A percentile compares a stretch with the other conserved stretches of the same genome.
These are phyloP conservation scores for Patagioenas fasciata DNA, from an alignment of 2,113 vertebrate genomes.

Conservation along the genomic window DNA sequence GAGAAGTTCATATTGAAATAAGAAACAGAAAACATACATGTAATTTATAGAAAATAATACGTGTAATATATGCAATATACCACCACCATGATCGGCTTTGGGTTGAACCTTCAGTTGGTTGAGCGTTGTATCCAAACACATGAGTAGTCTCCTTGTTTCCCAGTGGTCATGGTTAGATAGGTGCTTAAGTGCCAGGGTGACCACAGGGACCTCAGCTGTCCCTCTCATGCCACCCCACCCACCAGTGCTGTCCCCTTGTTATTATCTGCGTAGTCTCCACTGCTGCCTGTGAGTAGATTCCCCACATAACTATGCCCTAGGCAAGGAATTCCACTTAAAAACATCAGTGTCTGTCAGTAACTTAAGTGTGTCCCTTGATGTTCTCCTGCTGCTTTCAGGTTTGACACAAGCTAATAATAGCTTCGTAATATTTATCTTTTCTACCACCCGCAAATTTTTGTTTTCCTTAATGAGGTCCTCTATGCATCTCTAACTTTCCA, in stretches of 20 bases:
- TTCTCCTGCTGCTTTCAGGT: background rate
- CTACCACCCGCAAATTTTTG: background rate
- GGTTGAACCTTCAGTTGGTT: background rate
- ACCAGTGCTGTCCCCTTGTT: background rate
- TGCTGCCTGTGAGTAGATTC: background rate
- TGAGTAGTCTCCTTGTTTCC: background rate
- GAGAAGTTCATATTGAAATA: background rate
- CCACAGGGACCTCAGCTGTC: background rate
- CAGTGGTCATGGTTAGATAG: background rate
- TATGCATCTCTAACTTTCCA: background rate
- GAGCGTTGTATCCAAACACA: background rate
- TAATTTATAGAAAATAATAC: background rate
- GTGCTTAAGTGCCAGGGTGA: background rate
- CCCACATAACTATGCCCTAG: background rate
- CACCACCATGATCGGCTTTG: background rate
- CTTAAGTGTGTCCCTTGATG: background rate
- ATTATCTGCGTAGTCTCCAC: background rate
- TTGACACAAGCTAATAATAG: slow-evolving; percentile 42
- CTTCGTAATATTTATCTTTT: background rate
- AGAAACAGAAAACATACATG: background rate
- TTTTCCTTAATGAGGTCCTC: slow-evolving; percentile 10
- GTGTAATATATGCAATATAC: background rate
- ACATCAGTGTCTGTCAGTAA: slow-evolving; percentile 10
- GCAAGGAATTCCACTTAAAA: slow-evolving; percentile 37
- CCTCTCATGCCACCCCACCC: background rate